Evolutionary conservation across 2,113 vertebrate species (phyloP).

Genomic region (Stegostoma tigrinum): DNA sequence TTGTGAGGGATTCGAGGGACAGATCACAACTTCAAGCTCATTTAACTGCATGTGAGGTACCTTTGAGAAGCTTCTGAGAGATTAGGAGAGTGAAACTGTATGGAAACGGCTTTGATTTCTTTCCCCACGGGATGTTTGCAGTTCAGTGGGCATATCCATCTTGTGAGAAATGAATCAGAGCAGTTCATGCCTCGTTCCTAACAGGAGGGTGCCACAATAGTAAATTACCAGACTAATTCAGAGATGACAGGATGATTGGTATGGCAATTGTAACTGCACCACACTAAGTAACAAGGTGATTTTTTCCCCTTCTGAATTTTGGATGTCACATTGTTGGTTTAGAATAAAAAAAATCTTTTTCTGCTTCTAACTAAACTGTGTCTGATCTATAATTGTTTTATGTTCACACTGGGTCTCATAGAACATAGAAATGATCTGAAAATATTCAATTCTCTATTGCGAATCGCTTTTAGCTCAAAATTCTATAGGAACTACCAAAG

Average conservation of each 20-base stretch:
- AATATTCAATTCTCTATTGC: not conserved
- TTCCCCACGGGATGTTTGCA: not conserved
- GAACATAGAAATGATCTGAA: not conserved
- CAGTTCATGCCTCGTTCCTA: not conserved
- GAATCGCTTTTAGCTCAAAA: not conserved
- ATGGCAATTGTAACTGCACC: not conserved
- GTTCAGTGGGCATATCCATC: not conserved
- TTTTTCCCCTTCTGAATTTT: not conserved
- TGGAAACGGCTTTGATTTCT: not conserved
- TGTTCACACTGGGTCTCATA: not conserved
- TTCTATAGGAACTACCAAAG: not conserved
- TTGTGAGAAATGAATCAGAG: slow-evolving; percentile 2
- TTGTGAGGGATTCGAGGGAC: not conserved
- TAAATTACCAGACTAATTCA: not conserved
- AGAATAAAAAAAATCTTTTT: not conserved
- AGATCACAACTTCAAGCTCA: not conserved
- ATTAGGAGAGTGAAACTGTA: not conserved
- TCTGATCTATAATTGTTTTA: not conserved
- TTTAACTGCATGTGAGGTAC: not conserved
- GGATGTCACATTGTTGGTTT: not conserved
- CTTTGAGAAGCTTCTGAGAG: not conserved
- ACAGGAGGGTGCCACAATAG: not conserved
- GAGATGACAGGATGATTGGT: not conserved
- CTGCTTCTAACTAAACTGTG: not conserved
- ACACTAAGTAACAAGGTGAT: not conserved